Conservation (phyloP, 2,888 invertebrate genomes). For the Pycnomerus fuliginosus region DNA sequence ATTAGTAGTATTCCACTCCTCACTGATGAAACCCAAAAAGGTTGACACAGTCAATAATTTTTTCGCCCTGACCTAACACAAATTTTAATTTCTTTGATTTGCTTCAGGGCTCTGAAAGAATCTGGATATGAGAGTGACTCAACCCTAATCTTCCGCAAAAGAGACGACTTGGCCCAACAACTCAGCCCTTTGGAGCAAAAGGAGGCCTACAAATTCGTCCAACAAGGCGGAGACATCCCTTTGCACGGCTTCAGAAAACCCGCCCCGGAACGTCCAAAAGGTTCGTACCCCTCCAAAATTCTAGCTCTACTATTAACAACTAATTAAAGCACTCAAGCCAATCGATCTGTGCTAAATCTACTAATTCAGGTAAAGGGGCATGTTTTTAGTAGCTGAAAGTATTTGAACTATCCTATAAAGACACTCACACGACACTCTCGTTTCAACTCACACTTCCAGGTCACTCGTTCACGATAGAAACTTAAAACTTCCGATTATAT, state of each 20-base stretch:
- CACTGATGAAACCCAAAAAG: not conserved
- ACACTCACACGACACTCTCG: no score
- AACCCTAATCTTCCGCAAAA: constrained; percentile 78
- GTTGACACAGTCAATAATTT: not conserved
- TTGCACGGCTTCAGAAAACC: constrained; percentile 87
- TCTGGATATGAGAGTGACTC: constrained; percentile 92
- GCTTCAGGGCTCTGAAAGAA: constrained; percentile 81
- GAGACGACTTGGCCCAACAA: constrained; percentile 63
- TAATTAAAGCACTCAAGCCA: not conserved
- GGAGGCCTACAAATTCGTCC: constrained; percentile 83
- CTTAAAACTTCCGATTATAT: no score
- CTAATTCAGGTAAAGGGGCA: constrained; percentile 13
- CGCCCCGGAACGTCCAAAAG: constrained; percentile 81
- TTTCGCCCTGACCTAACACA: no score
- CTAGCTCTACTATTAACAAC: no score
- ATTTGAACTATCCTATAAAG: constrained; percentile 26
- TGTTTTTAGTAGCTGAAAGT: constrained; percentile 5
- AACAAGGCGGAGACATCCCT: constrained; percentile 94
- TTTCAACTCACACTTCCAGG: no score
- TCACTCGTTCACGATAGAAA: no score
- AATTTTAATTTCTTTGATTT: no score
- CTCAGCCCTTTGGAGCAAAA: constrained; percentile 82
- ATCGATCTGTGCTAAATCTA: constrained; percentile 2
- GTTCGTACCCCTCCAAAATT: constrained; percentile 55
- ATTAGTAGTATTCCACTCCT: not conserved